Conservation (phyloP, 2,797 vertebrate species). For the Crenuchus spilurus region DNA sequence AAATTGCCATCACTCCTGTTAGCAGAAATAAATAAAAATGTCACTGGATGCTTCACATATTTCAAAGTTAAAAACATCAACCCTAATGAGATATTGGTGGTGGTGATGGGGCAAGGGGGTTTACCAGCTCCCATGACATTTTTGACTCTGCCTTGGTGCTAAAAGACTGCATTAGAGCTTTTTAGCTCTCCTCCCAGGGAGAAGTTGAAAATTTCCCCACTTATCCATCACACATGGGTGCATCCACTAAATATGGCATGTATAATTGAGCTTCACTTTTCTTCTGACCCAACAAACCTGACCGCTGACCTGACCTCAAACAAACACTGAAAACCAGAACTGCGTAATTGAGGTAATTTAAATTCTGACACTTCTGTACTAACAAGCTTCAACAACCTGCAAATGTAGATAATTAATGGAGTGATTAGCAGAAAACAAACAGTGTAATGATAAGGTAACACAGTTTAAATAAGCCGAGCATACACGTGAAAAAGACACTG, state of each 20-base stretch:
- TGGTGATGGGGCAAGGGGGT: background rate
- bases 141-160: background rate
- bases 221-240: background rate
- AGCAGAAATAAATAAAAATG: background rate
- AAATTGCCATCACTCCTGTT: too few species aligned
- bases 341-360: constrained; percentile 33
- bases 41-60: background rate
- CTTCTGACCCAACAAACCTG: background rate
- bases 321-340: background rate
- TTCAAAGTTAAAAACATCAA: background rate
- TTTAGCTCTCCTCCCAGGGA: background rate
- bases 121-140: background rate
- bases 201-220: background rate
- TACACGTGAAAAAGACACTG: too few species aligned
- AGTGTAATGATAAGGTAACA: background rate
- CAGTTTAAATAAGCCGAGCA: too few species aligned
- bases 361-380: constrained; percentile 14
- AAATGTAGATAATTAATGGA: constrained; percentile 32
- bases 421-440: constrained; percentile 38
- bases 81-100: background rate
- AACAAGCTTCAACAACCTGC: constrained; percentile 20
- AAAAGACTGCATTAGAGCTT: constrained; percentile 27
- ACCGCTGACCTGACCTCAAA: constrained; percentile 19
- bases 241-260: background rate
- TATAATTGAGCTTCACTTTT: constrained; percentile 4